Conservation (phyloP, 2,113 vertebrate genomes). For the Drymodes brunneopygia region DNA sequence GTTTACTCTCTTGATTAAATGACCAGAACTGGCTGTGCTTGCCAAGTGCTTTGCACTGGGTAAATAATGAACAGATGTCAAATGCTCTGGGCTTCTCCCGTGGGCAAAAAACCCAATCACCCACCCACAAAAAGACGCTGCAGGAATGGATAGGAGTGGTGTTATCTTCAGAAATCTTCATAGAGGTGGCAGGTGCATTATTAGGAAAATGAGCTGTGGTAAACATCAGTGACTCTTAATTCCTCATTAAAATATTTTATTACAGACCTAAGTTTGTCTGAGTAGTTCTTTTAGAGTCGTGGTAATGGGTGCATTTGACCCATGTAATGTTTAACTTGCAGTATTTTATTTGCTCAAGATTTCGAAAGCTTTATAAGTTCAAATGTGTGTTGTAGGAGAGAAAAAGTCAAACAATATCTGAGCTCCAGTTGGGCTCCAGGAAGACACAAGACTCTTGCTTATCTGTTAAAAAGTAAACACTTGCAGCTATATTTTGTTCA, state of each 20-base stretch:
- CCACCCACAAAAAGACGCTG: background rate
- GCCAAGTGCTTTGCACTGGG: background rate
- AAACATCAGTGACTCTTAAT: background rate
- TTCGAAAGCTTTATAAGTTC: background rate
- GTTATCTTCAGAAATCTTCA: background rate
- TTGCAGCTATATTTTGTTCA: background rate
- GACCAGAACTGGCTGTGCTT: background rate
- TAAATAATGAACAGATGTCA: constrained; percentile 10
- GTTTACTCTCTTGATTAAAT: background rate
- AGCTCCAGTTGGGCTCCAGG: background rate
- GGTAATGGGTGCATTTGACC: background rate
- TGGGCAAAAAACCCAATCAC: background rate
- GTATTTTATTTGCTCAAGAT: constrained; percentile 31
- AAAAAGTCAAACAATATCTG: constrained; percentile 22
- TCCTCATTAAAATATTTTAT: background rate
- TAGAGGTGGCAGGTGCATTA: background rate
- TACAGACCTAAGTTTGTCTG: background rate
- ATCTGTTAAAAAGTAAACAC: constrained; percentile 27
- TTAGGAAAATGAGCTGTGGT: background rate
- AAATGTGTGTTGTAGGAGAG: background rate
- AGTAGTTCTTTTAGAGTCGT: background rate
- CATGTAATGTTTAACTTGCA: background rate
- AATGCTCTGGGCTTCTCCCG: background rate
- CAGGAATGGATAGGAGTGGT: background rate
- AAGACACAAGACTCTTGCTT: constrained; percentile 18